These are phyloP conservation scores for Meiosimyza platycephala DNA, from an alignment of 2,888 invertebrate species.

Conservation along the genomic window DNA sequence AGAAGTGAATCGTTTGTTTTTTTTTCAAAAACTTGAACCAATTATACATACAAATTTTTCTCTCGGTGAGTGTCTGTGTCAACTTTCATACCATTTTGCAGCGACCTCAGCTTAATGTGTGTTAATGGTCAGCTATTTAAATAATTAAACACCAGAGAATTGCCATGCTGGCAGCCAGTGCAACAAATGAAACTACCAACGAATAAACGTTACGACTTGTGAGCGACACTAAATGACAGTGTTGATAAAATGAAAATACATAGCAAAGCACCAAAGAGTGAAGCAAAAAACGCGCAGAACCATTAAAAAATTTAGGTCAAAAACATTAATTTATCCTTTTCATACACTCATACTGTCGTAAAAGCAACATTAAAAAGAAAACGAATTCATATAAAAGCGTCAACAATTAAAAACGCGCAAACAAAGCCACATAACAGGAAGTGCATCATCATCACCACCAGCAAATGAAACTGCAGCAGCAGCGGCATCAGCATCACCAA, in stretches of 20 bases:
- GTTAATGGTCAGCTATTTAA: constrained; percentile 30
- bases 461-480: background rate
- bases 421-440: background rate
- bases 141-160: constrained; percentile 29
- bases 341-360: background rate
- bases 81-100: background rate
- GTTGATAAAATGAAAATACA: background rate
- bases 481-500: background rate
- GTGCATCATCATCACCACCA: background rate
- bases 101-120: constrained; percentile 11
- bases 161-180: background rate
- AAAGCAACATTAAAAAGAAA: background rate
- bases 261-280: background rate
- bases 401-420: background rate
- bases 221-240: background rate
- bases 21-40: no score
- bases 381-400: background rate
- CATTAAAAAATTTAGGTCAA: constrained; percentile 27
- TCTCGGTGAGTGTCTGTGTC: background rate
- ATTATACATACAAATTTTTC: no score
- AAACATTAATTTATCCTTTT: constrained; percentile 19
- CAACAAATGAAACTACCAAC: background rate
- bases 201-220: background rate
- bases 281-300: background rate
- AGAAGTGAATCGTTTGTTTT: no score